Evolutionary conservation across 64 coral and sea anemone genomes (phyloP).

Genomic region (Anthopleura sola): DNA sequence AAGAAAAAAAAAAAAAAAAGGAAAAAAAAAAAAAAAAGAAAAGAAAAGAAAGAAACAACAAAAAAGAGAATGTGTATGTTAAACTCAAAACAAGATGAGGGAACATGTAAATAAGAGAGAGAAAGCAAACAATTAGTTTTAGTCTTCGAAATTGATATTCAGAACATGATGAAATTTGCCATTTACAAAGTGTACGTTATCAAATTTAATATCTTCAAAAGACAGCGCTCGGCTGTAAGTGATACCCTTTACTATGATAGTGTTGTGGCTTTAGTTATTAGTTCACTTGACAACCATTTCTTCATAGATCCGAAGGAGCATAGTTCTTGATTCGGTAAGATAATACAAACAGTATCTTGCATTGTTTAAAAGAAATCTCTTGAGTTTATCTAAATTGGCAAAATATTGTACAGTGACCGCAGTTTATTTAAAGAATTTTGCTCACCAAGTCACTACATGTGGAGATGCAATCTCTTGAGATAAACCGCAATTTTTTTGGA

Average conservation of each 20-base stretch:
- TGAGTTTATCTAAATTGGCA: not conserved
- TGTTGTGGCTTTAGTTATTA: not conserved
- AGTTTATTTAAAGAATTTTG: constrained; percentile 11
- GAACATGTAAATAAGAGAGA: no score
- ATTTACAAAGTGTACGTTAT: not conserved
- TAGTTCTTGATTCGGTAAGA: not conserved
- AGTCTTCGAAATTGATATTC: no score
- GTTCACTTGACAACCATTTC: not conserved
- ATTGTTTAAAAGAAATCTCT: not conserved
- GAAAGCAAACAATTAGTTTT: no score
- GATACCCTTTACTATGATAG: no score
- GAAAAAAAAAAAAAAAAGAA: no score
- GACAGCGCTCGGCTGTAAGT: no score
- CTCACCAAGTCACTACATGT: not conserved
- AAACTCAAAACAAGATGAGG: no score
- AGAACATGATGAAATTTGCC: no score
- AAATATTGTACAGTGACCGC: not conserved
- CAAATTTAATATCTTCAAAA: not conserved
- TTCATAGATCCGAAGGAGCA: not conserved
- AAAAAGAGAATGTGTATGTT: no score
- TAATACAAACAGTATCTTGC: not conserved
- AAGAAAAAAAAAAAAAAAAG: no score
- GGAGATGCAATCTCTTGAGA: not conserved
- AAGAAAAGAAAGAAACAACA: no score
- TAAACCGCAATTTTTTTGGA: not conserved